Base-by-base conservation (phyloP, 2,797 vertebrate genomes). In the Cossypha niveicapilla region DNA sequence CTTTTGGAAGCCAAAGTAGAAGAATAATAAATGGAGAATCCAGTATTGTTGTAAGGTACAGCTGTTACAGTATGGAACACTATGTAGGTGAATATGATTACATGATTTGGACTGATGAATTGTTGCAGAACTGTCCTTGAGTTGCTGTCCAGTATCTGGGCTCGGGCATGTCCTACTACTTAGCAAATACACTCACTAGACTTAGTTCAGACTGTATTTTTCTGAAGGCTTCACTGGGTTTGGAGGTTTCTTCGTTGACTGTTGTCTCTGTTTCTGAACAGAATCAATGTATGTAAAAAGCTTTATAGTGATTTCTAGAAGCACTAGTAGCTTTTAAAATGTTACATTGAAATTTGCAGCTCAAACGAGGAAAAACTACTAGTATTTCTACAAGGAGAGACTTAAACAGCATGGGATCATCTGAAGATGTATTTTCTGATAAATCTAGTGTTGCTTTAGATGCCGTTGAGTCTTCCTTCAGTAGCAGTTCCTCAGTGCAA, bases 341-440 rank as follows among this genome's bases (percentile, higher is more conserved):
- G 14, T 73, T 82, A 42, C 39, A 30, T 72, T 90, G 35, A 82
- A 81, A 78, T 45, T 96, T 97, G 42, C 90, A 98, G 96, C 77
- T 91, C 34, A 93, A 95, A 61, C 73, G 50, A 44, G 92, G 91
- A 62, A 90, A 86, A 57, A 97, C 90, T 32, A 65, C n/a, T 10
- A 98, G 96, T 61, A 96, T 96, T 13, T 79, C 90, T 12, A 54
- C 87, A 72, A 91, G 41, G 63, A 94, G 85, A 54, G 60, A 56
- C 27, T 56, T 91, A 25, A 97, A 34, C 28, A 97, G 96, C 27
- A 91, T 96, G 7, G 97, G 81, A 4, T 98, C 98, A 5, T 96
- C 61, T 30, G 97, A 98, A 91, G 98, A 98, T 76, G 86, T 97
- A 21, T 95, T 96, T n/a, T 98, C 97, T 14, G 98, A 98, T 92